Percentiles rank a stretch among this genome's conserved stretches.
These are phyloP conservation scores for Zapornia atra DNA, from an alignment of 2,113 vertebrate genomes.

Conservation along the genomic window DNA sequence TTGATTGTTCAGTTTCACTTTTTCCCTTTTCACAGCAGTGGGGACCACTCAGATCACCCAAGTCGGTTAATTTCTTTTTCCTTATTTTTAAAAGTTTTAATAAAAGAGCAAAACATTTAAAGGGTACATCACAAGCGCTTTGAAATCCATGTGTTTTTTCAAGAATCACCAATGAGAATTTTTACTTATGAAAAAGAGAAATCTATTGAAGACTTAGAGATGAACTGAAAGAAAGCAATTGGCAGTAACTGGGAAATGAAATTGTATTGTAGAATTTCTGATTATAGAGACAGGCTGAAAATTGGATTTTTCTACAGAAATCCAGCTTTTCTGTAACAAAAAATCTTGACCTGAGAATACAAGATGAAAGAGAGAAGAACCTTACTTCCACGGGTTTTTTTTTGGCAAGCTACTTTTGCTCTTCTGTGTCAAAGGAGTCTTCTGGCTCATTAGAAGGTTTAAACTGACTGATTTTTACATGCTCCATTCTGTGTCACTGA, in stretches of 20 bases:
- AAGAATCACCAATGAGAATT: not conserved
- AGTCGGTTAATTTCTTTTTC: not conserved
- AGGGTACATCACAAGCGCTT: not conserved
- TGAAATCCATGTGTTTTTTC: not conserved
- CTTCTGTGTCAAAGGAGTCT: not conserved
- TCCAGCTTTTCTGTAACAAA: not conserved
- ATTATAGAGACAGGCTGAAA: not conserved
- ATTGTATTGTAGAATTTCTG: not conserved
- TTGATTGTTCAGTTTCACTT: not conserved
- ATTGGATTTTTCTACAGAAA: slow-evolving; percentile 15
- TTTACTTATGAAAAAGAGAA: not conserved
- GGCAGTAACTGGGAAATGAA: not conserved
- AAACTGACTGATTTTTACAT: not conserved
- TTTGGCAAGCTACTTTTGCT: not conserved
- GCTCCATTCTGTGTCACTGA: not conserved
- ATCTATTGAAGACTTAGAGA: not conserved
- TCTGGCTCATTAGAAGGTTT: not conserved
- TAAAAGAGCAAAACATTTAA: not conserved
- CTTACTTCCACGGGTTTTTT: not conserved
- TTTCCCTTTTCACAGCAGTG: not conserved
- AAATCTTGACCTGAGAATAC: not conserved
- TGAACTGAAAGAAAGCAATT: not conserved
- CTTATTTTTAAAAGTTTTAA: not conserved
- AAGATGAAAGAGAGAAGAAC: not conserved
- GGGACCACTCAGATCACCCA: not conserved